Base-by-base conservation (phyloP, 53 echinoderm and acorn worm species). In the Hippasteria phrygiana region DNA sequence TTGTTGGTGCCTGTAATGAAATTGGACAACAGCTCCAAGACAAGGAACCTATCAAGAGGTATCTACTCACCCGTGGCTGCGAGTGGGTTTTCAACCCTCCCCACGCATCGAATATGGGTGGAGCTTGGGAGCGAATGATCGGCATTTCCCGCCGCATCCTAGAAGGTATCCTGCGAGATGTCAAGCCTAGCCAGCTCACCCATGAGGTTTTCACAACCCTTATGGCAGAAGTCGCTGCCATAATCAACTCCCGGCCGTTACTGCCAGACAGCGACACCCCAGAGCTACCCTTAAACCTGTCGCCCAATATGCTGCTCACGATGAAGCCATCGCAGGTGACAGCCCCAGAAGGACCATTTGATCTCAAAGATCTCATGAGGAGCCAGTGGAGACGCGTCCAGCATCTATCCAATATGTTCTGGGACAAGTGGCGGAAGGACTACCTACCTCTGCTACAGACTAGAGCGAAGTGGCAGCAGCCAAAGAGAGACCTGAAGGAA, bases 371-470 rank as follows among this genome's bases (percentile, higher is more conserved):
- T 79, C 55, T 91, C 53, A 53, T 76, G 32, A 79, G 88, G 36
- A 88, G 73, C 78, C 88, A 91, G 92, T 91, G 92, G 92, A 76
- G 92, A 43, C 88, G 88, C 31, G 88, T 92, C 17, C 88, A 92
- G 47, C 92, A 92, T 66, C 38, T 92, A 40, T 73, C 92, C 38
- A 55, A 92, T 39, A 88, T n/a, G 92, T 92, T 92, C 76, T 92
- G 88, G 88, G 64, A 88, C 32, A 88, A 92, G 74, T 88, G 83
- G 88, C 88, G 82, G 62, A 88, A 79, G 38, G 88, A 88, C 45
- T 88, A 92, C 73, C 62, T 92, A 71, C 91, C 91, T n/a, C 6
- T 92, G 73, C 54, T 92, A 39, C 88, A 88, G 64, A 88, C 33
- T 0, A 66, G 87, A 87, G 59, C 37, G 20, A 91, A 91, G 70